A percentile compares a stretch with the other conserved stretches of the same genome.
Conservation (phyloP, 2,888 invertebrate species). For the Marasmarcha lunaedactyla region DNA sequence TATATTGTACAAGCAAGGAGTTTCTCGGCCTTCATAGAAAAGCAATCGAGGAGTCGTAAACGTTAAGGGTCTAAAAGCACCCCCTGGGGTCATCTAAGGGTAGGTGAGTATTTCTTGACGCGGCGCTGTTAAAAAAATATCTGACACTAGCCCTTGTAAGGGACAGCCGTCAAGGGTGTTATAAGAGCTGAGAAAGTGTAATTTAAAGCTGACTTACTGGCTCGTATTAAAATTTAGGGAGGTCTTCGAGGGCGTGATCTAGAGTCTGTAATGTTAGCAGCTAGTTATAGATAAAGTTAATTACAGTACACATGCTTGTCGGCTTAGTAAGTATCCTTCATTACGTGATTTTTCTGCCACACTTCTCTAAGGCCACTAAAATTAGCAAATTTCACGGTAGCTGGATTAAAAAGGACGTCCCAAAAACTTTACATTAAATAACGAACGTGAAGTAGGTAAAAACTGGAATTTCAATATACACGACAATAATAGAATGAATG, state of each 20-base stretch:
- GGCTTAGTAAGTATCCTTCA: too few species aligned
- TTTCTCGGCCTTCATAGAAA: conserved; percentile 64
- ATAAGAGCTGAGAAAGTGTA: conserved; percentile 63
- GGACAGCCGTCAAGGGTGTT: conserved; percentile 55
- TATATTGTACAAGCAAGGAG: conserved; percentile 48
- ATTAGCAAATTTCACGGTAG: too few species aligned
- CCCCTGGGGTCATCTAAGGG: conserved; percentile 70
- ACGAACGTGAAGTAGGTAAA: too few species aligned
- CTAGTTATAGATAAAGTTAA: too few species aligned
- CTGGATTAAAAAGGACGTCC: too few species aligned
- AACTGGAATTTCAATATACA: too few species aligned
- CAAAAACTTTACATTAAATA: too few species aligned
- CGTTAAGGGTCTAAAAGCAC: conserved; percentile 69
- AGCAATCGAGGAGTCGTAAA: conserved; percentile 76
- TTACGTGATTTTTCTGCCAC: too few species aligned
- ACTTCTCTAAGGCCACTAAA: too few species aligned
- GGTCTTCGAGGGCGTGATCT: conserved; percentile 15
- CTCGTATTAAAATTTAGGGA: conserved; percentile 66
- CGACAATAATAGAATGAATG: too few species aligned
- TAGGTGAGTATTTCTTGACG: conserved; percentile 60
- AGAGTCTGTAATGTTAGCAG: too few species aligned
- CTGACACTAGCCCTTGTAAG: conserved; percentile 23
- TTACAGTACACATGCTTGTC: too few species aligned
- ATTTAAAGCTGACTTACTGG: conserved; percentile 68
- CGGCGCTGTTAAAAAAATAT: conserved; percentile 60